Percentiles rank a stretch among this genome's conserved stretches.
Evolutionary conservation across 2,888 invertebrate species (phyloP).

Genomic region (Dendrolimus pini): DNA sequence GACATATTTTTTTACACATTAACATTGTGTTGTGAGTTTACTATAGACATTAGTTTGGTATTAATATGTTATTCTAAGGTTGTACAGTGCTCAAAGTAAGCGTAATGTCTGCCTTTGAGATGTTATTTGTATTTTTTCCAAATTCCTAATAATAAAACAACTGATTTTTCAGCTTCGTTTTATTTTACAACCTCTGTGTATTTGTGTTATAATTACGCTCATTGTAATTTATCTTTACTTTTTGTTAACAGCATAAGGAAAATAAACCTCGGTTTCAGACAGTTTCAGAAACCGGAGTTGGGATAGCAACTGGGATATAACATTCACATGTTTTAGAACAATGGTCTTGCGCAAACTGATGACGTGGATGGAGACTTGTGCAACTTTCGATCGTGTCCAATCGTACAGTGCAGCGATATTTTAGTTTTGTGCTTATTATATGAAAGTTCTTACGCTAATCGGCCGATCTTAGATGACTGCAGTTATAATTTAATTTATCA

Average conservation of each 20-base stretch:
- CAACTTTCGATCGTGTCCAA: too few relatives aligned
- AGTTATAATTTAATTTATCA: too few relatives aligned
- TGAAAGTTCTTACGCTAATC: too few relatives aligned
- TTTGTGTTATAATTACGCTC: not conserved
- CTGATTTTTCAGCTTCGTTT: constrained; percentile 49
- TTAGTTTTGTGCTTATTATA: too few relatives aligned
- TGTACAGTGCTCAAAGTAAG: constrained; percentile 56
- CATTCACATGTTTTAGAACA: too few relatives aligned
- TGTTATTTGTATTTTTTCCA: constrained; percentile 58
- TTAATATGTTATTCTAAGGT: constrained; percentile 34
- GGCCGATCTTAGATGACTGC: too few relatives aligned
- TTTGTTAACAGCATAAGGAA: constrained; percentile 1
- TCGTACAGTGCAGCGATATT: too few relatives aligned
- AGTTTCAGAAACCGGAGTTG: too few relatives aligned
- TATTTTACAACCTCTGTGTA: constrained; percentile 14
- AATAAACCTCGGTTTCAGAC: not conserved
- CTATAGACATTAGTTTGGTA: constrained; percentile 18
- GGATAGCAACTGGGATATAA: too few relatives aligned
- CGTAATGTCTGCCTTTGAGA: constrained; percentile 46
- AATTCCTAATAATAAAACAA: constrained; percentile 62
- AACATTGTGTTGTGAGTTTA: constrained; percentile 55
- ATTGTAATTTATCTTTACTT: not conserved
- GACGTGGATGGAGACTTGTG: too few relatives aligned
- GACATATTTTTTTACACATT: not conserved
- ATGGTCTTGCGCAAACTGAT: too few relatives aligned